Evolutionary conservation across 2,888 invertebrate species (phyloP).

Genomic region (Hyposoter didymator): DNA sequence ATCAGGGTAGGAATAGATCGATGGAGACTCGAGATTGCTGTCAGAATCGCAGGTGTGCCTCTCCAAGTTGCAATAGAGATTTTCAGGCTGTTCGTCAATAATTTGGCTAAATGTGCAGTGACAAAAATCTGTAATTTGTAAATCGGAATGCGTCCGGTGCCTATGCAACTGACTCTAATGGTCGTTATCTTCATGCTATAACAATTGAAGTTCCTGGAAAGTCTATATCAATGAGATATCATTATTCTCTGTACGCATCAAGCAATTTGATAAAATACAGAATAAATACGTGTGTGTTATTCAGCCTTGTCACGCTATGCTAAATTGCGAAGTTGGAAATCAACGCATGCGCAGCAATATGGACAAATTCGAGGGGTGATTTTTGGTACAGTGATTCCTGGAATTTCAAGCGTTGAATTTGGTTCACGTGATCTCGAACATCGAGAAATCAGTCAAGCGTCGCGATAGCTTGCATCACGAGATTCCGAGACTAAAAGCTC

Average conservation of each 20-base stretch:
- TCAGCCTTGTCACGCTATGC: background rate
- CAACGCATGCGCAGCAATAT: conserved; percentile 26
- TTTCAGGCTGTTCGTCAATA: no score
- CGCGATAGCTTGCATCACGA: conserved; percentile 52
- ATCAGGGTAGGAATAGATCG: background rate
- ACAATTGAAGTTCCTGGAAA: background rate
- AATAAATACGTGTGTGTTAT: background rate
- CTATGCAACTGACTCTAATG: background rate
- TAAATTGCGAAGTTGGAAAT: conserved; percentile 18
- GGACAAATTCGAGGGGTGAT: conserved; percentile 23
- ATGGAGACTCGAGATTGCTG: background rate
- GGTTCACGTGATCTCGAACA: conserved; percentile 61
- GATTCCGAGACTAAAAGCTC: conserved; percentile 62
- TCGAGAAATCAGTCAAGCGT: conserved; percentile 60
- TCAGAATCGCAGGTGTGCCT: background rate
- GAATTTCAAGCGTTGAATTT: conserved; percentile 53
- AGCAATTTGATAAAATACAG: background rate
- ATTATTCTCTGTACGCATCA: background rate
- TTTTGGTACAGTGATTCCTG: conserved; percentile 28
- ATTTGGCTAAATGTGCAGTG: no score
- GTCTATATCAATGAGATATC: background rate
- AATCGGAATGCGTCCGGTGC: background rate
- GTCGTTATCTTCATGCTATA: background rate
- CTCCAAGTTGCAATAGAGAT: background rate
- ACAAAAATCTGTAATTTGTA: background rate